Evolutionary conservation across 2,113 vertebrate species (phyloP).

Genomic region (Gymnorhina tibicen): DNA sequence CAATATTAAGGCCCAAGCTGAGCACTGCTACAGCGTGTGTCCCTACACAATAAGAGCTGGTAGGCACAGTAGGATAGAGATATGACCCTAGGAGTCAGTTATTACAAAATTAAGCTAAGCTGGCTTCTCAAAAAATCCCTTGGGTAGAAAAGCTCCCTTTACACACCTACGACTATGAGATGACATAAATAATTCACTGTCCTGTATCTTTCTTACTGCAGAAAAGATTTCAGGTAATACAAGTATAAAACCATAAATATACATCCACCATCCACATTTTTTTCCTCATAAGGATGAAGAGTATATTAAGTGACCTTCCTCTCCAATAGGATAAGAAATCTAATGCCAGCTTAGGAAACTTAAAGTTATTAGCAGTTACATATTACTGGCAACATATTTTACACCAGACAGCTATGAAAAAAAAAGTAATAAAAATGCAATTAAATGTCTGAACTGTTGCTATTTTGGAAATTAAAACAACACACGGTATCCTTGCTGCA

Average conservation of each 20-base stretch:
- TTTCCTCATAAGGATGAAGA: background rate
- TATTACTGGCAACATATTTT: constrained; percentile 76
- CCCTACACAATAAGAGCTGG: background rate
- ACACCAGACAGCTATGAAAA: constrained; percentile 65
- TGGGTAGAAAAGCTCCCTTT: background rate
- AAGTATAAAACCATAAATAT: background rate
- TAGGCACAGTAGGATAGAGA: background rate
- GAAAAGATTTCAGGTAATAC: background rate
- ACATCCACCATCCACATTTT: background rate
- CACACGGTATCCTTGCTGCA: constrained; percentile 63
- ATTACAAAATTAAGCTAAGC: background rate
- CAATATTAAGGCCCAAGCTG: background rate
- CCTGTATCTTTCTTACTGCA: background rate
- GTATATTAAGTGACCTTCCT: background rate
- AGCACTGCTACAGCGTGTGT: background rate
- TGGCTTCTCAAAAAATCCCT: background rate
- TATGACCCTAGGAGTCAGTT: background rate
- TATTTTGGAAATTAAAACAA: constrained; percentile 79
- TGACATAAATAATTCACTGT: background rate
- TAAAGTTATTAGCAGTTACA: constrained; percentile 72
- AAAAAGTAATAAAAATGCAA: constrained; percentile 73
- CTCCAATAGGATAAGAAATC: constrained; percentile 48
- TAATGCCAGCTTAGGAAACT: constrained; percentile 49
- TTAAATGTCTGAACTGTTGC: constrained; percentile 78
- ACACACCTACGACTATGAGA: background rate